Conservation (phyloP, 1,140 invertebrate genomes). For the Lucilia sericata region DNA sequence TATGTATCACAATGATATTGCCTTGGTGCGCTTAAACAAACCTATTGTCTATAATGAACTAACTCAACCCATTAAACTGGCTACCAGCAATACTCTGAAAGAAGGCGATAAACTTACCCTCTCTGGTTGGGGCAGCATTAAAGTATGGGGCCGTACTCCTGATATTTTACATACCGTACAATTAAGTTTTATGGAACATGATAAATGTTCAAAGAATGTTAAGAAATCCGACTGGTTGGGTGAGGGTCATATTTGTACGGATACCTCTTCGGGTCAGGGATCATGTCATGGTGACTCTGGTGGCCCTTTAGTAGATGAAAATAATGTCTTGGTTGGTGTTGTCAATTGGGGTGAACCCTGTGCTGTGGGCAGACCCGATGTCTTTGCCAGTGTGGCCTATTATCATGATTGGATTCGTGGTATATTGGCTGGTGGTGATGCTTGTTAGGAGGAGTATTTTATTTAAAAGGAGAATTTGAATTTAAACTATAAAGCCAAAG, state of each 20-base stretch:
- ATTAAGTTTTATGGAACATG: conserved; percentile 53
- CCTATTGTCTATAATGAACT: conserved; percentile 67
- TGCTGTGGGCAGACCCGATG: conserved; percentile 70
- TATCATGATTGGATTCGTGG: conserved; percentile 64
- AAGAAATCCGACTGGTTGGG: conserved; percentile 53
- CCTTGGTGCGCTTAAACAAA: conserved; percentile 65
- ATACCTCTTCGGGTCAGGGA: conserved; percentile 72
- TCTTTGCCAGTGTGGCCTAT: conserved; percentile 68
- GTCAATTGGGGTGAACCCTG: conserved; percentile 73
- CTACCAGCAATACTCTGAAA: conserved; percentile 49
- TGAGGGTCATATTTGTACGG: conserved; percentile 72
- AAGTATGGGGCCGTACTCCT: conserved; percentile 57
- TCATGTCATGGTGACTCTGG: conserved; percentile 71
- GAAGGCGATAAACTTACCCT: conserved; percentile 64
- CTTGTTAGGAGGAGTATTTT: background rate
- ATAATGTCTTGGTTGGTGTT: conserved; percentile 63
- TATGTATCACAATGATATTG: conserved; percentile 70
- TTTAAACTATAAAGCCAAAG: conserved; percentile 50
- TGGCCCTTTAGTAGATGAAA: conserved; percentile 67
- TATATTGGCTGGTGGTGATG: conserved; percentile 45
- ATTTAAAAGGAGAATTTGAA: background rate
- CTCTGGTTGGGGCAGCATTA: conserved; percentile 71
- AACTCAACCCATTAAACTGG: conserved; percentile 66
- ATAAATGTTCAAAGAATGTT: conserved; percentile 52
- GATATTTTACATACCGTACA: conserved; percentile 61